Percentiles rank a stretch among this genome's conserved stretches.
These are phyloP conservation scores for Haliclystus octoradiatus DNA, from an alignment of 30 jellyfish, hydroid and myxozoan genomes.

Conservation along the genomic window DNA sequence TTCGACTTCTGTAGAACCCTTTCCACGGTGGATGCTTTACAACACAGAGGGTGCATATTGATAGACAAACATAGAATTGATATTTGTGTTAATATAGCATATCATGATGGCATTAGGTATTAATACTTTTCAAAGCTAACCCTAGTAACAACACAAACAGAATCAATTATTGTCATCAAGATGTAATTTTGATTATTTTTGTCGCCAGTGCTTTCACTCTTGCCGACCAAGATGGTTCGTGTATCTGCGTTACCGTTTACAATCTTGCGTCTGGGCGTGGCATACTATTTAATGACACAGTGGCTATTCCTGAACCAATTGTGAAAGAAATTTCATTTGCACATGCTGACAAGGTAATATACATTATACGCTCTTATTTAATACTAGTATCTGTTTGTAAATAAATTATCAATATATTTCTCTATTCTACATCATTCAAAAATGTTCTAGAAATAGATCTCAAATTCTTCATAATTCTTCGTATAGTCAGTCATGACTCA, in stretches of 20 bases:
- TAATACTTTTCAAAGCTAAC: too few relatives aligned
- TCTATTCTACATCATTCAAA: not conserved
- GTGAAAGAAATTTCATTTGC: constrained; percentile 42
- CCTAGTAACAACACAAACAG: too few relatives aligned
- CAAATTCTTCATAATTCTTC: too few relatives aligned
- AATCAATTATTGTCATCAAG: not conserved
- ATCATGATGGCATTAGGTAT: too few relatives aligned
- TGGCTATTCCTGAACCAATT: constrained; percentile 92
- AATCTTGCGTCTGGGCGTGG: constrained; percentile 86
- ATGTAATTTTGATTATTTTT: constrained; percentile 1
- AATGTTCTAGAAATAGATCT: too few relatives aligned
- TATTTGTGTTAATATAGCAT: too few relatives aligned
- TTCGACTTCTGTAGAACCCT: too few relatives aligned
- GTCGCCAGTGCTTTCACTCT: constrained; percentile 56
- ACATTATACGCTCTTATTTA: not conserved
- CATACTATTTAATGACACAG: constrained; percentile 65
- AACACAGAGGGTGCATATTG: too few relatives aligned
- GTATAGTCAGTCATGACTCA: too few relatives aligned
- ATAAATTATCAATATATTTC: not conserved
- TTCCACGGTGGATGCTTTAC: too few relatives aligned
- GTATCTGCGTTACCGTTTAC: constrained; percentile 90
- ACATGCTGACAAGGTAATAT: constrained; percentile 50
- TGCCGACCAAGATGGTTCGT: constrained; percentile 44
- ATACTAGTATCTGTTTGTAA: not conserved
- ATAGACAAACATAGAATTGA: too few relatives aligned